Evolutionary conservation across 2,113 vertebrate genomes (phyloP), one percentile per base, ranked within the genome.

Genomic region (Toxostoma redivivum): DNA sequence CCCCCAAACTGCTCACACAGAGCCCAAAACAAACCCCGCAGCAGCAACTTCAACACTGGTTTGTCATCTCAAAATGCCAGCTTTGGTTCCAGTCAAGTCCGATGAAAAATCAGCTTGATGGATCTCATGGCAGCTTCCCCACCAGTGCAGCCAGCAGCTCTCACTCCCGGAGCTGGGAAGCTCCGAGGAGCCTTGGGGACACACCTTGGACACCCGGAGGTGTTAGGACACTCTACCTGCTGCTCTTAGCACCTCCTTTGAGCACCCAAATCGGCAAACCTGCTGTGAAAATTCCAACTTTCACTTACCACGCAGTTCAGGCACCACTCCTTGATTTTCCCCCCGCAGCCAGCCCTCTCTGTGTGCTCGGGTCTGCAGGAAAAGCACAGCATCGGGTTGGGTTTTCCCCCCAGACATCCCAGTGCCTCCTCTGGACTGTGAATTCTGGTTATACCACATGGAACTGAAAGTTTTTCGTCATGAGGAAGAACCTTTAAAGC

Each of bases 291-390:
- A 35, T 33, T 10, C 12, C 82, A 24, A 5, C 37, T 91, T 72
- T 15, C 61, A 89, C 98, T 97, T 74, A 98, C 98, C 98, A 97
- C 79, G 14, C 98, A 98, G 40, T 94, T 97, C 4, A 97, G 93
- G 27, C 98, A 98, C 27, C 96, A 97, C 20, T 88, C 47, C 28
- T 77, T 95, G 51, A 98, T 33, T 3, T 56, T 95, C 1, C 87
- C 19, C 72, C 80, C 15, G 69, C 97, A 98, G 56, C 18, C 65
- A 0, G 33, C 58, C 2, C n/a, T 60, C 51, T 90, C 96, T 2
- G 73, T 38, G 21, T 14, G 74, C 51, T 98, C 98, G 47, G 97
- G 92, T 86, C 98, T 98, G 83, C 17, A 72, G 77, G 76, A 78
- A 69, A 33, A 95, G 48, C 28, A 80, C 5, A 40, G 45, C 21